Base-by-base conservation (phyloP, 2,888 invertebrate genomes). In the Lepidonotus clava region DNA sequence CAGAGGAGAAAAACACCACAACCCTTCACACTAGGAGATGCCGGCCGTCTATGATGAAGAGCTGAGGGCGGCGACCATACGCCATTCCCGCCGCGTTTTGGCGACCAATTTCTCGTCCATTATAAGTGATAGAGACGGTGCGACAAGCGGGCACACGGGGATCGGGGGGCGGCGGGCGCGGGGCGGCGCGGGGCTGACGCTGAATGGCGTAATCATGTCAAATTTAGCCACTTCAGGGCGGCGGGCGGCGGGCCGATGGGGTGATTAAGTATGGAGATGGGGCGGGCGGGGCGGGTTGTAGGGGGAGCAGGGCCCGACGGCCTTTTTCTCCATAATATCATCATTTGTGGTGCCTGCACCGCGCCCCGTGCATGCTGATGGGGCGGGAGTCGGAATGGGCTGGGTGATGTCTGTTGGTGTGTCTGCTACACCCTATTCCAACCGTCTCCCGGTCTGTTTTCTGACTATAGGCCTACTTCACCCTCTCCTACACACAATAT, bases 161-260 rank as follows among this genome's bases (percentile, higher is more conserved):
- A 11, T 71, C 71, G 14, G 34, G 71, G 36, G 56, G 28, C 21
- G 34, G 71, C 36, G 38, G 21, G 36, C 36, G 28, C 11, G 61
- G 28, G 24, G 61, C 61, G 21, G 28, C 61, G 24, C 28, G 11
- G 61, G 11, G 38, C 36, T 67, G 66, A 56, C 76, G 41, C n/a
- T 86, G 41, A 80, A 80, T 80, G 80, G 80, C 41, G 80, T 80
- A 80, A 80, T 80, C 80, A 80, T 80, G 80, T 80, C 80, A 80
- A 80, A 80, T 80, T 80, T 80, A 51, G 46, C 80, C 80, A 80
- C 80, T 80, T 80, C 80, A 80, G 21, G 41, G 8, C 18, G 80
- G 18, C 38, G 46, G 41, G 46, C 24, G 80, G 51, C 1, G 51
- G 80, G n/a, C 1, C 40, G 51, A 28, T 18, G 34, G n/a, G 71